phyloP scores from a whole-genome alignment of 2,888 invertebrate species.

The Macrosoma leucophasiata region DNA sequence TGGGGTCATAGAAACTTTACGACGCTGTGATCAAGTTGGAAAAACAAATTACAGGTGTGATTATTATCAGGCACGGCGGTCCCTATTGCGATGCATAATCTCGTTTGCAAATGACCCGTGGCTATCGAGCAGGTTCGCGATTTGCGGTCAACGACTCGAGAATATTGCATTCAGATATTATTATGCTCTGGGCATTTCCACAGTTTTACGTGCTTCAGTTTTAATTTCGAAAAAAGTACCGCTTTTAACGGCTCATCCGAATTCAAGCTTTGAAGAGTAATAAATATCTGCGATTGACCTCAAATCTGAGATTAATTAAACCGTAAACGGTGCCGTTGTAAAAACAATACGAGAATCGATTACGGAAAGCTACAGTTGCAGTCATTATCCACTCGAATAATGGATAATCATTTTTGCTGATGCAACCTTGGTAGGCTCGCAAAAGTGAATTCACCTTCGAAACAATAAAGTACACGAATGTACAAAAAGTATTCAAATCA shows the following conservation, averaged over 20 bases:
- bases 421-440: slow-evolving; percentile 29
- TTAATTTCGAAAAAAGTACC: too few species aligned
- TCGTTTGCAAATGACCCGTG: slow-evolving; percentile 46
- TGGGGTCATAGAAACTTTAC: too few species aligned
- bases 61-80: too few species aligned
- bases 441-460: slow-evolving; percentile 39
- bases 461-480: slow-evolving; percentile 25
- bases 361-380: slow-evolving; percentile 18
- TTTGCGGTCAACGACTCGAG: slow-evolving; percentile 56
- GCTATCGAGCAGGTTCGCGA: slow-evolving; percentile 45
- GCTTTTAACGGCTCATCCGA: too few species aligned
- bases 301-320: too few species aligned
- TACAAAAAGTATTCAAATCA: slow-evolving; percentile 38
- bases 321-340: slow-evolving; percentile 19
- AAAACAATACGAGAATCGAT: slow-evolving; percentile 15
- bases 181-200: slow-evolving; percentile 24
- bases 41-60: too few species aligned
- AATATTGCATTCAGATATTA: slow-evolving; percentile 40
- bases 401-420: too few species aligned
- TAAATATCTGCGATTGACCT: too few species aligned
- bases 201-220: too few species aligned
- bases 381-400: slow-evolving; percentile 26
- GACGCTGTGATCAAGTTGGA: too few species aligned
- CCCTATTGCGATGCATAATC: slow-evolving; percentile 39
- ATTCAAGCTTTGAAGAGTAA: too few species aligned